phyloP scores from a whole-genome alignment of 2,888 invertebrate species.

The Drosophila gaucha region DNA sequence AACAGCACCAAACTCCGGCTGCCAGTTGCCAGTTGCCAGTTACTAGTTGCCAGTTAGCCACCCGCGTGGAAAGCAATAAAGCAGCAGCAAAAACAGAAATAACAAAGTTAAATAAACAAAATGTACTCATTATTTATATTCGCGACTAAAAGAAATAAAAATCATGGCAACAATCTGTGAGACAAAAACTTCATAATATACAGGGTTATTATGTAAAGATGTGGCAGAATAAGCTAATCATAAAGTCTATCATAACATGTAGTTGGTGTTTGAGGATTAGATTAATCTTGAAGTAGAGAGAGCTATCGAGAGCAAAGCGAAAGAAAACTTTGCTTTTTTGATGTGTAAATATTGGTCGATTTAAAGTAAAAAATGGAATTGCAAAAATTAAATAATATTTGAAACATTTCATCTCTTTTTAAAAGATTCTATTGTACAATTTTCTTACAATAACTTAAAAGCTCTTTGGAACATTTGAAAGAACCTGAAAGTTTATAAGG shows the following conservation, averaged over 20 bases:
- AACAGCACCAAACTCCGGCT: conserved; percentile 25
- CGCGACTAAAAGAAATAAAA: conserved; percentile 58
- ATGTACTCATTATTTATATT: conserved; percentile 78
- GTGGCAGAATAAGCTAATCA: conserved; percentile 1
- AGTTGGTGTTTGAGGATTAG: not conserved
- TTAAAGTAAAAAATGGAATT: too few relatives aligned
- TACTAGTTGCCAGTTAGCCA: conserved; percentile 48
- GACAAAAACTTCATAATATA: conserved; percentile 47
- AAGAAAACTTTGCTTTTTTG: too few relatives aligned
- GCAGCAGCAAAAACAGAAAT: conserved; percentile 55
- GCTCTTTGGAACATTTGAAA: too few relatives aligned
- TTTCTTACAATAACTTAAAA: too few relatives aligned
- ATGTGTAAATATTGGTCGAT: too few relatives aligned
- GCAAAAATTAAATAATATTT: too few relatives aligned
- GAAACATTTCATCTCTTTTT: too few relatives aligned
- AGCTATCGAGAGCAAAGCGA: not conserved
- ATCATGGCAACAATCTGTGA: conserved; percentile 62
- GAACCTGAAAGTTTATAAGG: too few relatives aligned
- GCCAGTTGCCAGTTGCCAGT: conserved; percentile 26
- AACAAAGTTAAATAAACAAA: conserved; percentile 79
- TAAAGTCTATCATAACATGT: not conserved
- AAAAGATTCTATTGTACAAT: too few relatives aligned
- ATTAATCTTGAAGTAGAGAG: not conserved
- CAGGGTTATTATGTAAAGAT: conserved; percentile 45
- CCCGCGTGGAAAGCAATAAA: conserved; percentile 79